A percentile compares a stretch with the other conserved stretches of the same genome.
Conservation (phyloP, 2,888 invertebrate genomes). For the Ophion ventricosus region DNA sequence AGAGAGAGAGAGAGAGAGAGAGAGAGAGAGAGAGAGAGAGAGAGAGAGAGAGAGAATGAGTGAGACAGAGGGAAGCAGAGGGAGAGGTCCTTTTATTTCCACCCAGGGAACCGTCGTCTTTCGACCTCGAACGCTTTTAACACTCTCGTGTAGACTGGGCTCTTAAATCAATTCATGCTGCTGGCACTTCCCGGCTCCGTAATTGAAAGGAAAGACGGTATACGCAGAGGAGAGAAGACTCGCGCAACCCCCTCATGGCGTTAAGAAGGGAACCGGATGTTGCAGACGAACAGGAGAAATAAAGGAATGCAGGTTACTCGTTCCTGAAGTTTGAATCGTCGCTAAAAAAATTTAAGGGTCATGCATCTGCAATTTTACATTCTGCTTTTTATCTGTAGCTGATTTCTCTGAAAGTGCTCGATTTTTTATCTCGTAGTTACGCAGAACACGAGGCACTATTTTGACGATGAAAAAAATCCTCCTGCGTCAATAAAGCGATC, state of each 20-base stretch:
- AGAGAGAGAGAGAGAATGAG: conserved; percentile 25
- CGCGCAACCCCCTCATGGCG: conserved; percentile 24
- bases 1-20: conserved; percentile 10
- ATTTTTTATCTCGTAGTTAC: no score
- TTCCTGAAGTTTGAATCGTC: conserved; percentile 22
- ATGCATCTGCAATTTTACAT: conserved; percentile 3
- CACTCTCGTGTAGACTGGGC: conserved; percentile 60
- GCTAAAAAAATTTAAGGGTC: conserved; percentile 35
- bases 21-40: neutral
- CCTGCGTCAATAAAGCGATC: no score
- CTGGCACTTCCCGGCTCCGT: conserved; percentile 66
- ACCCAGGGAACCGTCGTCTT: conserved; percentile 57
- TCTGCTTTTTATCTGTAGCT: no score
- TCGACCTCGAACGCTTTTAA: conserved; percentile 62
- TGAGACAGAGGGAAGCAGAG: no score
- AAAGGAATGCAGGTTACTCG: conserved; percentile 20
- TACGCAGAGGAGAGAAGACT: conserved; percentile 53
- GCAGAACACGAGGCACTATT: no score
- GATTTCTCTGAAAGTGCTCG: no score
- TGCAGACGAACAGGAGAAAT: conserved; percentile 28
- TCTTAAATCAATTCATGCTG: conserved; percentile 74
- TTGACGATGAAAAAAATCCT: no score
- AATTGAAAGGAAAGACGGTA: conserved; percentile 70
- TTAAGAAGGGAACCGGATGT: neutral
- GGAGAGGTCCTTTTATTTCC: conserved; percentile 59